phyloP scores from a whole-genome alignment of 2,888 invertebrate genomes.

The Encarsia formosa region DNA sequence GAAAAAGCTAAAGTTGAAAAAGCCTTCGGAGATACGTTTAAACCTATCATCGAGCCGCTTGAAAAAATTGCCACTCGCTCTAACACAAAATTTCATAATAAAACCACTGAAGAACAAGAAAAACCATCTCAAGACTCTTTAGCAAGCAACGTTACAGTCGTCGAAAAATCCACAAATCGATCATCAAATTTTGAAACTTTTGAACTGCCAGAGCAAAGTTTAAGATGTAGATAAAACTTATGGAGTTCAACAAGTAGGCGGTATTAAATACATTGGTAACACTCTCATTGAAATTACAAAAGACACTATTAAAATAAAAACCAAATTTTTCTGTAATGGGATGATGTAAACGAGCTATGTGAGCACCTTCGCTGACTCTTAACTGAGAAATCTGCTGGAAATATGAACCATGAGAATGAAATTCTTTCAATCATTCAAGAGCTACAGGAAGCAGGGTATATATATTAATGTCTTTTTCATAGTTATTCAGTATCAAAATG shows the following conservation, averaged over 20 bases:
- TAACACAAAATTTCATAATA: too few relatives aligned
- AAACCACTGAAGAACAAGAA: too few relatives aligned
- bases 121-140: too few relatives aligned
- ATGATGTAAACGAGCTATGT: not conserved
- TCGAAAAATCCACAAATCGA: too few relatives aligned
- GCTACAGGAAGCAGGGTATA: not conserved
- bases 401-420: not conserved
- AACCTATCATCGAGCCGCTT: not conserved
- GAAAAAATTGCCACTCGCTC: not conserved
- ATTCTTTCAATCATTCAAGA: slow-evolving; percentile 1
- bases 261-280: too few relatives aligned
- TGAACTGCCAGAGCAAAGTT: not conserved
- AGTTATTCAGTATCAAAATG: not conserved
- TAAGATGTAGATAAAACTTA: not conserved
- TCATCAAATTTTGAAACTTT: too few relatives aligned
- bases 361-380: not conserved
- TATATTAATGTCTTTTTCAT: not conserved
- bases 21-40: not conserved
- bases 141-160: too few relatives aligned
- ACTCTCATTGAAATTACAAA: too few relatives aligned
- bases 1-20: not conserved
- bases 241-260: not conserved
- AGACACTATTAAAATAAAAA: too few relatives aligned
- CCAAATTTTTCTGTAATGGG: not conserved
- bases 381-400: not conserved